A percentile compares a stretch with the other conserved stretches of the same genome.
Evolutionary conservation across 2,113 vertebrate genomes (phyloP).

Genomic region (Danionella cerebrum): DNA sequence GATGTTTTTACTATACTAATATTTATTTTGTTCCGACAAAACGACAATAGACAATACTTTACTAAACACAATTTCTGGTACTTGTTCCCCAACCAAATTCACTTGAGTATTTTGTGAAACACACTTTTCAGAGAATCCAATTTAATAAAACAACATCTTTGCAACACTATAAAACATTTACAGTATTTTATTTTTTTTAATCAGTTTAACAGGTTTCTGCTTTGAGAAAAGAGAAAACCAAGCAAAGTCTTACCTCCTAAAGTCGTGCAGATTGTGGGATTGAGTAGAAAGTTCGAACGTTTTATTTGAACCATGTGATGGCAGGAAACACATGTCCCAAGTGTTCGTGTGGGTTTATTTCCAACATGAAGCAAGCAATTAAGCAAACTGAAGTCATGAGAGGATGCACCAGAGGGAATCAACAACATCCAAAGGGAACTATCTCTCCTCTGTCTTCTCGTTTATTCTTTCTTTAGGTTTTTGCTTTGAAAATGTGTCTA

Average conservation of each 20-base stretch:
- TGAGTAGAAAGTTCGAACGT: constrained; percentile 1
- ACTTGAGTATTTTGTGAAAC: no score
- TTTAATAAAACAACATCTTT: no score
- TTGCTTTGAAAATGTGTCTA: no score
- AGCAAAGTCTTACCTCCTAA: constrained; percentile 38
- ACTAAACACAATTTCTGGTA: no score
- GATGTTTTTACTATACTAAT: no score
- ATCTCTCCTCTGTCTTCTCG: neutral
- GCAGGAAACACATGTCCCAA: constrained; percentile 39
- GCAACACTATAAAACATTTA: no score
- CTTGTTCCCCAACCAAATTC: no score
- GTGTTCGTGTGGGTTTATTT: constrained; percentile 57
- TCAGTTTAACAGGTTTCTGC: no score
- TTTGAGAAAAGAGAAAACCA: neutral
- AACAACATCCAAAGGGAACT: neutral
- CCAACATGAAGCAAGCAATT: constrained; percentile 58
- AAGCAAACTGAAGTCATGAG: constrained; percentile 63
- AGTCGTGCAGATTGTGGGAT: neutral
- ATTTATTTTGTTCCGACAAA: no score
- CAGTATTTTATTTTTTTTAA: no score
- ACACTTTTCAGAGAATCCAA: no score
- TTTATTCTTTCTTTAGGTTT: neutral
- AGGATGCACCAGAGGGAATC: neutral
- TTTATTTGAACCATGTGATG: constrained; percentile 39
- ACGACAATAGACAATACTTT: no score